phyloP scores from a whole-genome alignment of 2,888 invertebrate species.

The Mimas tiliae region DNA sequence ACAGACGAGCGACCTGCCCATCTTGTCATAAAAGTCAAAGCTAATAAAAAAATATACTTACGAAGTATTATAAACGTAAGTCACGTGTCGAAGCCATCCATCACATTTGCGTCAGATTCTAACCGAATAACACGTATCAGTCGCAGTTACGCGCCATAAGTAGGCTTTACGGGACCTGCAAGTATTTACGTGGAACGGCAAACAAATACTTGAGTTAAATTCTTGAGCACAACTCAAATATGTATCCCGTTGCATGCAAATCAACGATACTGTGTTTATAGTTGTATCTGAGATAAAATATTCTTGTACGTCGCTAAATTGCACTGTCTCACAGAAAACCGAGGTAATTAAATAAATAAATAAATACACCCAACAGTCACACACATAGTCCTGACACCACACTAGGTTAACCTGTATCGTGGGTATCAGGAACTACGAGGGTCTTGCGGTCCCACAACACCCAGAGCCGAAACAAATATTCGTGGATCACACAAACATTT shows the following conservation, averaged over 20 bases:
- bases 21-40: no score
- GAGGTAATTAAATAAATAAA: no score
- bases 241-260: slow-evolving; percentile 13
- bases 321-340: no score
- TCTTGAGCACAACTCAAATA: slow-evolving; percentile 9
- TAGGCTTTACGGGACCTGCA: slow-evolving; percentile 17
- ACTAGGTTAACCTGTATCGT: no score
- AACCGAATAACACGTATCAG: neutral
- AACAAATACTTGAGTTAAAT: slow-evolving; percentile 17
- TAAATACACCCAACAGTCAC: no score
- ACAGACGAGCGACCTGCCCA: no score
- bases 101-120: neutral
- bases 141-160: slow-evolving; percentile 6
- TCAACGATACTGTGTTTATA: neutral
- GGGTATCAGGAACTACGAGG: no score
- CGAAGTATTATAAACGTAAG: neutral
- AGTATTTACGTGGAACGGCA: neutral
- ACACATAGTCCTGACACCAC: no score
- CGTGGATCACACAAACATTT: no score
- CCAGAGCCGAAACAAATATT: no score
- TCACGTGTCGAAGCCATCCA: neutral
- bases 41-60: no score
- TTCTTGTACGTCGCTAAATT: neutral
- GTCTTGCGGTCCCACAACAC: no score
- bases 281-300: neutral